These are phyloP conservation scores for Cottoperca gobio DNA, from an alignment of 2,797 vertebrate genomes.

Conservation along the genomic window DNA sequence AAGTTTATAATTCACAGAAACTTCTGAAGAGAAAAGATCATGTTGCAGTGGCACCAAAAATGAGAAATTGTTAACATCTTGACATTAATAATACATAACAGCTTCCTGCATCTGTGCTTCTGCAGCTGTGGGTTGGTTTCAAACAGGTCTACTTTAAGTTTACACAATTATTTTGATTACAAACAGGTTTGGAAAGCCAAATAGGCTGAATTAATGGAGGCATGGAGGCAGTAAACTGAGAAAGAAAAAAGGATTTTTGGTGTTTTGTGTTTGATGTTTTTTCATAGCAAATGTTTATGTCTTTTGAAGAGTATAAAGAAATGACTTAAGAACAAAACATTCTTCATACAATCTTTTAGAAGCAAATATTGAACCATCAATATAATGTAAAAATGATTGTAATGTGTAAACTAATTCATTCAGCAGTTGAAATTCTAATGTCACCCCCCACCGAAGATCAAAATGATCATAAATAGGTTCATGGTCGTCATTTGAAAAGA, in stretches of 20 bases:
- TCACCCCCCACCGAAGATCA: background rate
- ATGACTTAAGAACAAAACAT: background rate
- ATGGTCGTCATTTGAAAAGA: background rate
- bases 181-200: background rate
- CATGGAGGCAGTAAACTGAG: background rate
- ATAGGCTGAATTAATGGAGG: background rate
- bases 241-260: background rate
- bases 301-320: background rate
- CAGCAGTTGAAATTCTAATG: background rate
- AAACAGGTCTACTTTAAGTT: background rate
- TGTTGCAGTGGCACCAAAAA: slow-evolving; percentile 26
- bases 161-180: slow-evolving; percentile 1
- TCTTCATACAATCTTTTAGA: background rate
- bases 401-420: background rate
- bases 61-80: slow-evolving; percentile 30
- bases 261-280: background rate
- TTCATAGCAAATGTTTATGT: background rate
- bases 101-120: slow-evolving; percentile 21
- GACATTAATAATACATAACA: slow-evolving; percentile 39
- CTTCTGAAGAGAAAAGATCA: slow-evolving; percentile 10
- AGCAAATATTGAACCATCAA: background rate
- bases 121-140: background rate
- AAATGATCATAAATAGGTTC: background rate
- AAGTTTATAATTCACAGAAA: background rate
- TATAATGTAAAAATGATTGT: background rate